Evolutionary conservation across 2,113 vertebrate genomes (phyloP).

Genomic region (Mesoclemmys tuberculata): DNA sequence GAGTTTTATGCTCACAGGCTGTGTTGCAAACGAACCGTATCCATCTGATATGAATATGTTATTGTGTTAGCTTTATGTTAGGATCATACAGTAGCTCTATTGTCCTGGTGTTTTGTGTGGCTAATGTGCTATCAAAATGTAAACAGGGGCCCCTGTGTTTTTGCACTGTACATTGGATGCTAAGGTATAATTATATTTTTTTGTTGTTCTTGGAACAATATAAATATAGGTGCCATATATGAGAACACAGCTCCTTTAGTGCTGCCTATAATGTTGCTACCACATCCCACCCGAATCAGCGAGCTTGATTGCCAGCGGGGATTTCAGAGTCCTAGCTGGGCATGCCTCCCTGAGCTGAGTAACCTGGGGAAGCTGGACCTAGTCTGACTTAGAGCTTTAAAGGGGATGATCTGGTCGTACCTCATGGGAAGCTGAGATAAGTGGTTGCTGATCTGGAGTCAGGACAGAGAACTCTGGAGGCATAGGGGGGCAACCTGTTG

Average conservation of each 20-base stretch:
- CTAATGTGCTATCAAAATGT: background rate
- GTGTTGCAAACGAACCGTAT: background rate
- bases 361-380: background rate
- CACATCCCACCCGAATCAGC: background rate
- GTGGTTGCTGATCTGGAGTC: rapidly evolving
- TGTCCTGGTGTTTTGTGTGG: background rate
- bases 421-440: background rate
- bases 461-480: background rate
- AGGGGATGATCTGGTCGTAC: background rate
- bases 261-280: background rate
- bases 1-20: background rate
- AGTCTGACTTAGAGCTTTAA: rapidly evolving
- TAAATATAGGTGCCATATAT: slow-evolving; percentile 5
- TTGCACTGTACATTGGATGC: background rate
- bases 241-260: background rate
- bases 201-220: slow-evolving; percentile 52
- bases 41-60: rapidly evolving
- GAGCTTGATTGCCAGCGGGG: background rate
- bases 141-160: background rate
- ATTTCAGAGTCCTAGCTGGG: slow-evolving; percentile 2
- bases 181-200: slow-evolving; percentile 16
- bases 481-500: background rate
- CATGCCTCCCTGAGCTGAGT: background rate
- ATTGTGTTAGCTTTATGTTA: rapidly evolving
- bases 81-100: background rate